Conservation (phyloP, 2,113 vertebrate genomes). For the Stegastes partitus region DNA sequence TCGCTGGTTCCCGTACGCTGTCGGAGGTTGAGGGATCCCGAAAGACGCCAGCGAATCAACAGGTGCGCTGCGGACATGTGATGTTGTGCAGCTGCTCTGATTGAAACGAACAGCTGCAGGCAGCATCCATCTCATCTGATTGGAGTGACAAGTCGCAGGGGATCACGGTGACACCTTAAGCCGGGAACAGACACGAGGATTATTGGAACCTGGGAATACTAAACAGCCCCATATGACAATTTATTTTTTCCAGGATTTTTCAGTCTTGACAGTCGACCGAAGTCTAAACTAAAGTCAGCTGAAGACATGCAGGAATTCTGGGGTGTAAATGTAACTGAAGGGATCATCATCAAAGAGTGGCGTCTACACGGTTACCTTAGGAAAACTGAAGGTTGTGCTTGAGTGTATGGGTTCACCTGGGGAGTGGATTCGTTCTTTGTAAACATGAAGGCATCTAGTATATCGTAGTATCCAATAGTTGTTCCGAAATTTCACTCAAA, state of each 20-base stretch:
- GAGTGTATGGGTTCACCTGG: no score
- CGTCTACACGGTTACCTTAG: no score
- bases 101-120: slow-evolving; percentile 45
- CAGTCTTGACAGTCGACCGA: not conserved
- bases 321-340: no score
- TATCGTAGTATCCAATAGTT: no score
- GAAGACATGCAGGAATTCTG: no score
- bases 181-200: slow-evolving; percentile 20
- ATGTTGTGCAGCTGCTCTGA: slow-evolving; percentile 30
- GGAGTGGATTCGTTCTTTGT: no score
- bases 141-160: slow-evolving; percentile 41
- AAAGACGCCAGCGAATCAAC: slow-evolving; percentile 35
- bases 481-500: no score
- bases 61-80: slow-evolving; percentile 44
- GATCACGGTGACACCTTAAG: slow-evolving; percentile 28
- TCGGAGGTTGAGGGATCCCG: not conserved
- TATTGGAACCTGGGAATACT: slow-evolving; percentile 19
- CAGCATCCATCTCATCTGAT: slow-evolving; percentile 46
- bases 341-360: no score
- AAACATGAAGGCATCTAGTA: no score
- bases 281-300: no score
- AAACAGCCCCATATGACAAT: not conserved
- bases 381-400: no score
- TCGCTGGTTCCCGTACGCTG: not conserved
- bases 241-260: not conserved